Base-by-base conservation (phyloP, 2,113 vertebrate genomes). In the Tichodroma muraria region DNA sequence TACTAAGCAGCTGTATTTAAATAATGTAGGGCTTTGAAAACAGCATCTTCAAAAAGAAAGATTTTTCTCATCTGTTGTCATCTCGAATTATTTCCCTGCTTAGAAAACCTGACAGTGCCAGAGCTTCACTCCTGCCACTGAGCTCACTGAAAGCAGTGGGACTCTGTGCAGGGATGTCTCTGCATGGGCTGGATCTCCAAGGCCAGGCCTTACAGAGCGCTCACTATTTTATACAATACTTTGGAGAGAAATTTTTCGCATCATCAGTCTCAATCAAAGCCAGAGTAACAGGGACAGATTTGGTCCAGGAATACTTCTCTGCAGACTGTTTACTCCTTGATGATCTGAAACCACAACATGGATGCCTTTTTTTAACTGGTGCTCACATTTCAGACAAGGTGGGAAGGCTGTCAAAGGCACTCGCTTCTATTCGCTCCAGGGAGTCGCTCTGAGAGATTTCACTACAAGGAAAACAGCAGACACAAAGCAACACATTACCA, bases 311-410 rank as follows among this genome's bases (percentile, higher is more conserved):
- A 80, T 57, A 70, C 30, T 87, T 57, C 70, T 94, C 63, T 80
- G 78, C 87, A 83, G 80, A 11, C 60, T 66, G 33, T 78, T 92
- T 79, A 27, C 33, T 82, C 71, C 50, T 88, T 4, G 15, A 85
- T 69, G 84, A 92, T 65, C 80, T 31, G 22, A 91, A n/a, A 77
- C 71, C 93, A 77, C 3, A 45, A 75, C 27, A 24, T 19, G 59
- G 88, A 86, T 91, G 56, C 45, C 37, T 88, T 78, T 88, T 91
- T 85, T 91, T 25, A 95, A 83, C 70, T 44, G 84, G 73, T 94
- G 97, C 99, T 98, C 98, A 99, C 99, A 99, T 98, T 98, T 99
- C 98, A 93, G 97, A 96, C 96, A 99, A 95, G 94, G 96, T 97
- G 94, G 97, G 97, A 83, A 99, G 98, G 95, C 92, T 98, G 92